Base-by-base conservation (phyloP, 2,888 invertebrate genomes). In the Lithophane semibrunnea region DNA sequence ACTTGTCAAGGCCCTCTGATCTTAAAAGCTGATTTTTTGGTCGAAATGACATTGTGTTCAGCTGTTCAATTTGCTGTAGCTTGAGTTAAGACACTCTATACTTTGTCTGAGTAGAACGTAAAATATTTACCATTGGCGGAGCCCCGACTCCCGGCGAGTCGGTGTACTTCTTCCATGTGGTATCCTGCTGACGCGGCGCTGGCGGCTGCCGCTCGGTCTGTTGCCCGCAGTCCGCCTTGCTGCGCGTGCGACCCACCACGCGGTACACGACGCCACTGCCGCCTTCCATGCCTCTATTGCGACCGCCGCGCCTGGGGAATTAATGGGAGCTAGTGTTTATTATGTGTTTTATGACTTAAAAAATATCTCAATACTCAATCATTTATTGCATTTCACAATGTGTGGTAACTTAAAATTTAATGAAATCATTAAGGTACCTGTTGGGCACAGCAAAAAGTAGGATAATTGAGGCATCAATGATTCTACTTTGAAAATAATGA, bases 81-180 rank as follows among this genome's bases (percentile, higher is more conserved):
- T 9, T 54, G 21, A 54, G 9, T 3, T 54, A 54, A 54, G 54
- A 54, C 3, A 54, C 21, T 54, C 9, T 8, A 21, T 21, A 54
- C 10, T 54, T 21, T 21, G 9, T 2, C 21, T 21, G 10, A n/a
- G 54, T 9, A 68, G 73, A 73, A 80, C 74, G 82, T 90, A 94
- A 1, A 56, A n/a, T 74, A 65, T 61, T 82, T 79, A 88, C 96
- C 94, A 92, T 83, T 66, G 96, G 96, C 44, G 97, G 97, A 82
- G 97, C 96, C 49, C 97, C 97, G 65, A 97, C 97, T 77, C 97
- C 97, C 21, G 97, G 97, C 29, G 97, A 97, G 91, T 97, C 97
- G 49, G 97, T 97, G 89, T 97, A 97, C 85, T 97, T 97, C 93
- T 97, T 97, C 97, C 97, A 97, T 70, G 97, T 97, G 79, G 96